These are phyloP conservation scores for Carettochelys insculpta DNA, from an alignment of 2,113 vertebrate genomes.

Conservation along the genomic window DNA sequence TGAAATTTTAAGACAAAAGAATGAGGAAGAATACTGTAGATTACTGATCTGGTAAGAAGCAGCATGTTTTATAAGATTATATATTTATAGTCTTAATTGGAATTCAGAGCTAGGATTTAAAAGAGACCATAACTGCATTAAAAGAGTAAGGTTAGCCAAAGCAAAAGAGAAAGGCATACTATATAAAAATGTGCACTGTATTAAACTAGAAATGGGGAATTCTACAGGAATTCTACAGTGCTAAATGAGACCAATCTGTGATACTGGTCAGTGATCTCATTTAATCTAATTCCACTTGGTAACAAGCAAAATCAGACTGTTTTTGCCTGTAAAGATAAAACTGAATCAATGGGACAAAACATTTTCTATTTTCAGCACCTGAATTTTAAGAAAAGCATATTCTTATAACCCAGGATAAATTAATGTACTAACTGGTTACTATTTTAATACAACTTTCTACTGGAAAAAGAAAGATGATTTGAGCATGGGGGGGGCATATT, in stretches of 20 bases:
- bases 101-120: background rate
- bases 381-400: background rate
- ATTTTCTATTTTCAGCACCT: background rate
- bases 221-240: background rate
- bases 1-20: conserved; percentile 18
- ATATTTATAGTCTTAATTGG: background rate
- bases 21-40: background rate
- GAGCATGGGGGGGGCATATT: background rate
- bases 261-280: background rate
- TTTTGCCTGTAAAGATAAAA: background rate
- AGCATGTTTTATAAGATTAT: background rate
- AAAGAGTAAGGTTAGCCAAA: conserved; percentile 25
- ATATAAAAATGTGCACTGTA: background rate
- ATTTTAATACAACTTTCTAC: background rate
- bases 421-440: background rate
- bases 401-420: background rate
- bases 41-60: conserved; percentile 12
- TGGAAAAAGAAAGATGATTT: background rate
- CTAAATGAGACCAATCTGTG: background rate
- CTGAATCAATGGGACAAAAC: background rate
- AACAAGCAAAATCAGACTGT: background rate
- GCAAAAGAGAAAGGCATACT: conserved; percentile 13
- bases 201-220: background rate
- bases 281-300: background rate
- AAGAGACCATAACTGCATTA: background rate